Conservation (phyloP, 2,888 invertebrate genomes). For the Onchidella celtica region DNA sequence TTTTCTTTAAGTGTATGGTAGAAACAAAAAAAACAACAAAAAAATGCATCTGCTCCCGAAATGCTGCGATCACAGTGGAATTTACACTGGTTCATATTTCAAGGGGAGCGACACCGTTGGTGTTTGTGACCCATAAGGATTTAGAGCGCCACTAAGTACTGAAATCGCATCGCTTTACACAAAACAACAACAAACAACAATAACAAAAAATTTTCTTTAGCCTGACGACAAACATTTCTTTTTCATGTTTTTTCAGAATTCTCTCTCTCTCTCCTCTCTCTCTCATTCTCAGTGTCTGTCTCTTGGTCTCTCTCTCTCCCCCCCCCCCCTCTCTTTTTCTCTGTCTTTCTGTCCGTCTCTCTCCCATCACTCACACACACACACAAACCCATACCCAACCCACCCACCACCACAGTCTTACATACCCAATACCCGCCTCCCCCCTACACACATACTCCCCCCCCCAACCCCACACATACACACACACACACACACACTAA, state of each 20-base stretch:
- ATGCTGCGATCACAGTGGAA: no score
- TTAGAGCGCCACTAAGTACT: no score
- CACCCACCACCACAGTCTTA: neutral
- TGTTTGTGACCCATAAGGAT: no score
- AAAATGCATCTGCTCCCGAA: no score
- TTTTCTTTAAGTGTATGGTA: no score
- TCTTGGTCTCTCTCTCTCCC: neutral
- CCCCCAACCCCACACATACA: neutral
- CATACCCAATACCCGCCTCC: constrained; percentile 2
- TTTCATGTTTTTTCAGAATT: neutral
- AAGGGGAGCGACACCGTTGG: no score
- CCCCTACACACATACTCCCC: neutral
- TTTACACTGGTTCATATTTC: no score
- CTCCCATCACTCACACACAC: neutral
- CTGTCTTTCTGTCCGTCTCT: constrained; percentile 26
- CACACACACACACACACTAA: neutral
- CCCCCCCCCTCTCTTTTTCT: neutral
- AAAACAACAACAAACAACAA: no score
- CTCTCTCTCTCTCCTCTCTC: neutral
- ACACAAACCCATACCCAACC: neutral
- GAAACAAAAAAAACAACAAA: no score
- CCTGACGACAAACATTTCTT: no score
- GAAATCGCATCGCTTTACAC: no score
- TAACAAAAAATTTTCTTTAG: no score
- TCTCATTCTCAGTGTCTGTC: neutral